Percentiles rank a stretch among this genome's conserved stretches.
Conservation (phyloP, 2,113 vertebrate genomes). For the Pelecanus crispus region DNA sequence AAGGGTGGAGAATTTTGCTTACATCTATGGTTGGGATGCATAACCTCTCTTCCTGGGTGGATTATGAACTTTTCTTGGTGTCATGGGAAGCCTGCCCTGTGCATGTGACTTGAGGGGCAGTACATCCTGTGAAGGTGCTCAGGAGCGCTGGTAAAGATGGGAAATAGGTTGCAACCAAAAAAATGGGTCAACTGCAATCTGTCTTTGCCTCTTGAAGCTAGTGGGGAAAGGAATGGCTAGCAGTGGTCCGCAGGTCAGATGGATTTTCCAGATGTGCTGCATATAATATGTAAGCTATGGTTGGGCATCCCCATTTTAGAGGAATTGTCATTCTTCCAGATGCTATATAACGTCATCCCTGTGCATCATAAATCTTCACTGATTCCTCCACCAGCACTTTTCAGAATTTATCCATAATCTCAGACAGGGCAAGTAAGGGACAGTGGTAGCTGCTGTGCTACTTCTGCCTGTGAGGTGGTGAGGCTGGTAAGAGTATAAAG, state of each 20-base stretch:
- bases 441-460: background rate
- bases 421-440: background rate
- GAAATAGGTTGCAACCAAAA: background rate
- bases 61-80: background rate
- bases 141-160: background rate
- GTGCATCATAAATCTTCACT: background rate
- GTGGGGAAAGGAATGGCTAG: background rate
- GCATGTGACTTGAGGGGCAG: background rate
- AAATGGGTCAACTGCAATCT: background rate
- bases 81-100: background rate
- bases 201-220: background rate
- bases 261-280: background rate
- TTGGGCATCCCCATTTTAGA: background rate
- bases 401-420: background rate
- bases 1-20: background rate
- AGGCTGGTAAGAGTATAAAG: background rate
- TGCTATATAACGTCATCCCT: background rate
- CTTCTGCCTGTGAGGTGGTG: background rate
- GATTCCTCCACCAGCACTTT: background rate
- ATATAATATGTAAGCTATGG: background rate
- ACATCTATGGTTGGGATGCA: background rate
- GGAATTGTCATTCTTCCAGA: background rate
- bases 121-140: accelerated
- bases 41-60: background rate
- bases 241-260: background rate